Conservation (phyloP, 2,113 vertebrate genomes). For the Okapia johnstoni region DNA sequence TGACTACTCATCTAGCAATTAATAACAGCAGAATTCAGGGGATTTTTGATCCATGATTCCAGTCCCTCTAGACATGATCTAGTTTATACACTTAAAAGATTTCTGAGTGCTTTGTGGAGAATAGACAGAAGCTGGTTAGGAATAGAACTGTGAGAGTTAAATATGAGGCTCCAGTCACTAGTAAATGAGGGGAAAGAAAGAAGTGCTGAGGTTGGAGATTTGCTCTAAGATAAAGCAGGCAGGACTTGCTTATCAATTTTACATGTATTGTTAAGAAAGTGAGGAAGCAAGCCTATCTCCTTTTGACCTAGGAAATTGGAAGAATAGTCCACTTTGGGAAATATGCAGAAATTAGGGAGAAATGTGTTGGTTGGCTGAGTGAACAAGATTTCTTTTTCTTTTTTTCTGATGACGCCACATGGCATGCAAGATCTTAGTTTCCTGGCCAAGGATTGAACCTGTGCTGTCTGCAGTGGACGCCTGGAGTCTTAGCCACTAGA, state of each 20-base stretch:
- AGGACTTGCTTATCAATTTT: not conserved
- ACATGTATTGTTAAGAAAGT: not conserved
- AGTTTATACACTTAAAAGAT: not conserved
- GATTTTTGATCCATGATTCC: not conserved
- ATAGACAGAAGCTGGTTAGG: not conserved
- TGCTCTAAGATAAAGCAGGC: not conserved
- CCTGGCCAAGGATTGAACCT: not conserved
- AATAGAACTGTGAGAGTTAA: not conserved
- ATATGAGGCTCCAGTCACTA: not conserved
- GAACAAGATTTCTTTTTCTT: not conserved
- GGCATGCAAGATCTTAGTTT: not conserved
- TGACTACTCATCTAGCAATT: not conserved
- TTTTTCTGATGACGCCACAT: not conserved
- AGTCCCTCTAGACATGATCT: not conserved
- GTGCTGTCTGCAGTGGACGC: not conserved
- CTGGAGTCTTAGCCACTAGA: not conserved
- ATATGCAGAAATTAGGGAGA: not conserved
- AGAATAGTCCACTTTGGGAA: not conserved
- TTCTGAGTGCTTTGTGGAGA: not conserved
- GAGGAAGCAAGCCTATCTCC: not conserved
- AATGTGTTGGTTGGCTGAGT: not conserved
- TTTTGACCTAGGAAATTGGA: not conserved
- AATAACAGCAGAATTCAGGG: not conserved
- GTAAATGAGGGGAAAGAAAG: not conserved
- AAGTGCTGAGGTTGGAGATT: not conserved